Base-by-base conservation (phyloP, 2,797 vertebrate species). In the Macroramphosus scolopax region DNA sequence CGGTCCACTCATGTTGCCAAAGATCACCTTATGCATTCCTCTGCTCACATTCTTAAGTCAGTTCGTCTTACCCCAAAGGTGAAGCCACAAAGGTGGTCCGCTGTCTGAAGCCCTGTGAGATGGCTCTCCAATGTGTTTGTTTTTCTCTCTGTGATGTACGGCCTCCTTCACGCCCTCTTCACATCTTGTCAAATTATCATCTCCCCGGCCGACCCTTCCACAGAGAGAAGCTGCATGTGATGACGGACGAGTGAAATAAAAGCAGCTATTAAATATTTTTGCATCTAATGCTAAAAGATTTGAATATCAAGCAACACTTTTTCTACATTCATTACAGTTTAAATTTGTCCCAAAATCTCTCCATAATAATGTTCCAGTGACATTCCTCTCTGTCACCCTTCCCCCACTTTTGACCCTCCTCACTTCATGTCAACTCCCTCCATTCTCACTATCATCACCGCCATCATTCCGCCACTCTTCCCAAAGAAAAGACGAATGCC, bases 381-480 rank as follows among this genome's bases (percentile, higher is more conserved):
- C n/a, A n/a, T 74, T 70, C 56, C 58, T 77, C 49, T 63, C 45
- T 57, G 51, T 34, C 40, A 42, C 37, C 46, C n/a, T n/a, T n/a
- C n/a, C n/a, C n/a, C n/a, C 51, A 44, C 24, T 32, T 44, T 24
- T 56, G 13, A 31, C 5, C 38, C 30, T 20, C 38, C n/a, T 52
- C 16, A 35, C n/a, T 22, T 33, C 25, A 1, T 28, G 22, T 13
- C 40, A 33, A 31, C 48, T 51, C 52, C 51, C 61, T 63, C 38
- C 10, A 14, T 61, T 74, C 53, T 51, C 68, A 43, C 56, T 55
- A 35, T 32, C 48, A 52, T 60, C 66, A 50, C 51, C 63, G 64
- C 67, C 51, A 51, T 67, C 77, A 50, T 55, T 22, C 25, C 56
- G 7, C 50, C 49, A 35, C 45, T 65, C 62, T 52, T 51, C 43